A percentile compares a stretch with the other conserved stretches of the same genome.
These are phyloP conservation scores for Smittia sp. DNA, from an alignment of 2,888 invertebrate species.

Conservation along the genomic window DNA sequence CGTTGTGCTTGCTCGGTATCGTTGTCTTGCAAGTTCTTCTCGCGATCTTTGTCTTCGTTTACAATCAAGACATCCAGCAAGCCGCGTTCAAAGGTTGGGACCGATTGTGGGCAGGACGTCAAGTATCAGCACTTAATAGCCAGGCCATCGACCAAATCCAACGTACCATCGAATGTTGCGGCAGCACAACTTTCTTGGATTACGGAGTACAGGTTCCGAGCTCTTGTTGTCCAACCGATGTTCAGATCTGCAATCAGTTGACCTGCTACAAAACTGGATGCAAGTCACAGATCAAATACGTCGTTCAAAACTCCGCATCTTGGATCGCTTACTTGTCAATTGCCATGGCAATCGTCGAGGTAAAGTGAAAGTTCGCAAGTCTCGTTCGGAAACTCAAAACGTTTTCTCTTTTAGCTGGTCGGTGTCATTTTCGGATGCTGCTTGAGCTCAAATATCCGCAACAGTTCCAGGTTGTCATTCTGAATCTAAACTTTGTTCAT, in stretches of 20 bases:
- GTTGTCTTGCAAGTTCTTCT: slow-evolving; percentile 26
- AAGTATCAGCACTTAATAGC: background rate
- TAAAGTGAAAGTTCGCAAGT: slow-evolving; percentile 14
- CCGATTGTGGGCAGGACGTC: slow-evolving; percentile 14
- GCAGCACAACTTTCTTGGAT: background rate
- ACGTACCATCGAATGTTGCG: slow-evolving; percentile 32
- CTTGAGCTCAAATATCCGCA: slow-evolving; percentile 32
- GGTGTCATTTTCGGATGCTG: slow-evolving; percentile 36
- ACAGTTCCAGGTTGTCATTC: slow-evolving; percentile 32
- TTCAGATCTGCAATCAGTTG: background rate
- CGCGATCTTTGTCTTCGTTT: slow-evolving; percentile 31
- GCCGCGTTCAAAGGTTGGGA: slow-evolving; percentile 29
- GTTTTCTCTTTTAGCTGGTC: slow-evolving; percentile 25
- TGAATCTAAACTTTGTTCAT: slow-evolving; percentile 10
- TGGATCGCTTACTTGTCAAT: slow-evolving; percentile 27
- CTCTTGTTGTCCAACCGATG: slow-evolving; percentile 10
- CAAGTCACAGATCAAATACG: slow-evolving; percentile 1
- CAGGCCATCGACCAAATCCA: slow-evolving; percentile 24
- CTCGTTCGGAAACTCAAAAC: background rate
- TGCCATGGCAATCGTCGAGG: slow-evolving; percentile 31
- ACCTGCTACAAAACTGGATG: slow-evolving; percentile 4
- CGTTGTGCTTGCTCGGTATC: slow-evolving; percentile 16
- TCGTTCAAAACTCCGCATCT: background rate
- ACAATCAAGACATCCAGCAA: slow-evolving; percentile 25
- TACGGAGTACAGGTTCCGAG: background rate